phyloP scores from a whole-genome alignment of 2,888 invertebrate species.

The Lymantria dispar region DNA sequence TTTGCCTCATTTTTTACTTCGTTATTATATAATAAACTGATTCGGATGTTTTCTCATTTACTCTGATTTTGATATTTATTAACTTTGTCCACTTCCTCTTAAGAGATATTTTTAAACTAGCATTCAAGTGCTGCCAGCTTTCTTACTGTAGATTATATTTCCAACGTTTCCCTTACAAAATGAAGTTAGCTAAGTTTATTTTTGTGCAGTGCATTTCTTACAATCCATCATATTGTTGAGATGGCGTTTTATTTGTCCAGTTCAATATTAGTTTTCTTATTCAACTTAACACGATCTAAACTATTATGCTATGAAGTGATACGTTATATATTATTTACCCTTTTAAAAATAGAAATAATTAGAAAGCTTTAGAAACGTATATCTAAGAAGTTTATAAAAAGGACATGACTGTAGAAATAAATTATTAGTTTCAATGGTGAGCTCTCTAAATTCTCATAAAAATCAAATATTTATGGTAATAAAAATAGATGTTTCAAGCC shows the following conservation, averaged over 20 bases:
- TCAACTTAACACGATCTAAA: constrained; percentile 35
- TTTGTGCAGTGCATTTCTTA: constrained; percentile 63
- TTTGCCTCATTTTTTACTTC: no score
- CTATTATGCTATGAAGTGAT: background rate
- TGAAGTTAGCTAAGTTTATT: constrained; percentile 61
- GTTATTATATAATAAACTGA: no score
- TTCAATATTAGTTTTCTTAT: constrained; percentile 52
- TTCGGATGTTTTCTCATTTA: constrained; percentile 10
- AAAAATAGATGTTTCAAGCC: no score
- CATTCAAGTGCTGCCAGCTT: constrained; percentile 46
- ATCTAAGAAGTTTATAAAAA: no score
- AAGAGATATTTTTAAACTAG: constrained; percentile 52
- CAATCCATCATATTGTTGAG: constrained; percentile 68
- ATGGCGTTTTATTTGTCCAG: constrained; percentile 51
- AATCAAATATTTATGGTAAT: no score
- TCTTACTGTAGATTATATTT: constrained; percentile 53
- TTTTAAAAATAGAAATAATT: no score
- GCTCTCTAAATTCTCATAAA: no score
- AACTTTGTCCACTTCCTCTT: constrained; percentile 22
- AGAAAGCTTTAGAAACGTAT: no score
- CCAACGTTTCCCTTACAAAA: constrained; percentile 50
- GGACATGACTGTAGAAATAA: no score
- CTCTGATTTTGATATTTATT: constrained; percentile 11
- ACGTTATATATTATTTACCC: no score
- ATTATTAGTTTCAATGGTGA: no score